A percentile compares a stretch with the other conserved stretches of the same genome.
These are phyloP conservation scores for Melieria picta DNA, from an alignment of 2,888 invertebrate species.

Conservation along the genomic window DNA sequence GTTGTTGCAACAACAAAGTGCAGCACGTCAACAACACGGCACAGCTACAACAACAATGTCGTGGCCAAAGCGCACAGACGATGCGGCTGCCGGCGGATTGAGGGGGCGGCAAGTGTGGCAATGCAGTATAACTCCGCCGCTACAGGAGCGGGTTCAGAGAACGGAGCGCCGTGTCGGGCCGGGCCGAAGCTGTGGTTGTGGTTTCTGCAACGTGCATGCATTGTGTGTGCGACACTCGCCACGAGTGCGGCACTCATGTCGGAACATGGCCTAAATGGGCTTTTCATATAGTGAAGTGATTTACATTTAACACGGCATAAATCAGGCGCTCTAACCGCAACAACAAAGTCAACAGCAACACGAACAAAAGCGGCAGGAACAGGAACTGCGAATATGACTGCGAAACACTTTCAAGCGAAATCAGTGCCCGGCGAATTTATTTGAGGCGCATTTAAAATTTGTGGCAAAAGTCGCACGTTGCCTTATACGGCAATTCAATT, in stretches of 20 bases:
- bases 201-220: neutral
- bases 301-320: conserved; percentile 58
- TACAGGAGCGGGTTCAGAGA: neutral
- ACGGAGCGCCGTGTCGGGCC: neutral
- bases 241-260: conserved; percentile 16
- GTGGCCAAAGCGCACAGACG: neutral
- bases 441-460: no score
- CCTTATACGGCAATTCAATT: no score
- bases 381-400: neutral
- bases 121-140: no score
- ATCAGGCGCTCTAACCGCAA: conserved; percentile 52
- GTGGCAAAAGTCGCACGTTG: no score
- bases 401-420: no score
- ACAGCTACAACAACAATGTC: conserved; percentile 12
- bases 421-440: no score
- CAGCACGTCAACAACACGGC: neutral
- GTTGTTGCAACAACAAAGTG: no score
- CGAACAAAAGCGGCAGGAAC: neutral
- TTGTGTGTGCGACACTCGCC: neutral
- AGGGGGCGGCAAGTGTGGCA: no score
- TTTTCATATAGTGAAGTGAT: conserved; percentile 52
- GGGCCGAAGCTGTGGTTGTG: neutral
- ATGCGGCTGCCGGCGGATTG: no score
- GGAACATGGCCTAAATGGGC: conserved; percentile 45
- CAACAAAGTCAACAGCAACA: conserved; percentile 9